These are phyloP conservation scores for Melipona bicolor DNA, from an alignment of 2,888 invertebrate genomes.

Conservation along the genomic window DNA sequence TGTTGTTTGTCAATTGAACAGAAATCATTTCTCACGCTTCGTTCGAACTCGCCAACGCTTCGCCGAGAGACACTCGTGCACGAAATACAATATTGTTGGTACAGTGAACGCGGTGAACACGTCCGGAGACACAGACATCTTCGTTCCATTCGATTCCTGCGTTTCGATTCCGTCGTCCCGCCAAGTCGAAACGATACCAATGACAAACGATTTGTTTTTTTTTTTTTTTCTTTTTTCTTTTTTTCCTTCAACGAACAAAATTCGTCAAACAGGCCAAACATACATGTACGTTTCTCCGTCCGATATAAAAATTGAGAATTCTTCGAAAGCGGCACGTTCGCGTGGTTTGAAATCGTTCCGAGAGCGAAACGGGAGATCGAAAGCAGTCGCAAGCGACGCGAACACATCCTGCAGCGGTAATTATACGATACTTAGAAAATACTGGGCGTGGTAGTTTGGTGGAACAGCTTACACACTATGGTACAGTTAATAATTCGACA, in stretches of 20 bases:
- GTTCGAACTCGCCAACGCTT: slow-evolving; percentile 25
- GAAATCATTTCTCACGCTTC: slow-evolving; percentile 11
- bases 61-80: slow-evolving; percentile 34
- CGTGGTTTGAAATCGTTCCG: neutral
- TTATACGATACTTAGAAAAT: slow-evolving; percentile 79
- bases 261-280: neutral
- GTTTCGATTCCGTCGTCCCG: slow-evolving; percentile 16
- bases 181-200: neutral
- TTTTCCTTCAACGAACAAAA: too few relatives aligned
- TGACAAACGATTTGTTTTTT: neutral
- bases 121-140: neutral
- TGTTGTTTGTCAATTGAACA: neutral
- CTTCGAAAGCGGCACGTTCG: too few relatives aligned
- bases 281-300: neutral
- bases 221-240: too few relatives aligned
- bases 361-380: slow-evolving; percentile 25
- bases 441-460: slow-evolving; percentile 78
- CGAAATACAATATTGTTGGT: slow-evolving; percentile 2
- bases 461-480: slow-evolving; percentile 74
- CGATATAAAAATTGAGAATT: too few relatives aligned
- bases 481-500: slow-evolving; percentile 75
- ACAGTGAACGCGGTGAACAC: slow-evolving; percentile 21
- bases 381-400: slow-evolving; percentile 51
- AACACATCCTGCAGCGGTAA: slow-evolving; percentile 57
- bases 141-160: slow-evolving; percentile 1